Base-by-base conservation (phyloP, 2,113 vertebrate genomes). In the Malaclemys terrapin region DNA sequence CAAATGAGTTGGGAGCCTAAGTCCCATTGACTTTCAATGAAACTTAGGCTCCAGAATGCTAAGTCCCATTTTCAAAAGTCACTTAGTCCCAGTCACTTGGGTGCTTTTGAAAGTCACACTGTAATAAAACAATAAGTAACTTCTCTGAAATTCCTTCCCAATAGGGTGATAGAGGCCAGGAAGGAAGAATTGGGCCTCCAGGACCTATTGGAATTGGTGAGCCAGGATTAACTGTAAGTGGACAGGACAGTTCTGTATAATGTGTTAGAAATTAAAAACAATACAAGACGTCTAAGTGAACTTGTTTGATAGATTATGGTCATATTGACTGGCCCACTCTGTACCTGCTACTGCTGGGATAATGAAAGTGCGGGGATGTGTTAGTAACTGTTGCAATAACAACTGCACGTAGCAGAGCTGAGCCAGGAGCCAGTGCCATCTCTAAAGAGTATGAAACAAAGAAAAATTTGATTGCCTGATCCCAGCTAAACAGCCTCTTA, bases 141-240 rank as follows among this genome's bases (percentile, higher is more conserved):
- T 35, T 86, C 83, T 87, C 22, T 79, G 31, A 65, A 76, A 31
- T 57, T 94, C 52, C 84, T 96, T 94, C 94, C 89, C 95, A 62
- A 91, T 93, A 99, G 99, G 99, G 99, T 81, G 98, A 98, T 89
- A 98, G 98, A 94, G 99, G 99, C 25, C 98, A 92, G 90, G 98
- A 99, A 89, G 99, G 99, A 94, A 97, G 97, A 97, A 95, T 83
- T 47, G 99, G 99, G 4, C 89, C 97, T 5, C 96, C 94, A 8
- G 99, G 99, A 80, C 98, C 98, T 1, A 84, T 90, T 87, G 99
- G 99, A 82, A 72, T 84, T 52, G 99, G 98, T 62, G 98, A 99
- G 88, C 98, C 98, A n/a, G 99, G 99, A 75, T 94, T 97, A 72
- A 95, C 97, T 20, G 99, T 99, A 96, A 99, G 98, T 98, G 57